Evolutionary conservation across 2,797 vertebrate genomes (phyloP), one percentile per base, ranked within the genome.

Genomic region (Dermochelys coriacea): DNA sequence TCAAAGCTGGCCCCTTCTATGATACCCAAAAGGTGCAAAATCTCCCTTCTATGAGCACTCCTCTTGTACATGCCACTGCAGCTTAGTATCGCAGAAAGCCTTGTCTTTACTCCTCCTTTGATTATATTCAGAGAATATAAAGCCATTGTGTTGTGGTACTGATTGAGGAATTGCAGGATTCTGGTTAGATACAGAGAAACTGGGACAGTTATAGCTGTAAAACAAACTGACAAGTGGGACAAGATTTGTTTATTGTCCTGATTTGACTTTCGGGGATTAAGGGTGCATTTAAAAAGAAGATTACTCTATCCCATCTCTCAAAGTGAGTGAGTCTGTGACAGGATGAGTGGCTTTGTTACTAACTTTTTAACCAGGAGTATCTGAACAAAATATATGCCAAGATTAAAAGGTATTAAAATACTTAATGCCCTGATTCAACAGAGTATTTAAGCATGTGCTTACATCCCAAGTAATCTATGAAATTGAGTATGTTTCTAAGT

Each of bases 361-460:
- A 4, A 5, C 23, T 4, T 71, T 89, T 78, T 49, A 82, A 78
- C 18, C 0, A 2, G 54, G 5, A 68, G 18, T 11, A 41, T 0
- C 1, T 71, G n/a, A 71, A 41, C n/a, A 71, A 71, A 71, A 71
- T 71, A 41, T 71, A 68, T 37, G 18, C 10, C 19, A 71, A 41
- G n/a, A 71, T 71, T 71, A 71, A 71, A 41, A 71, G 68, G 37
- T 41, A 41, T 71, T 71, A 71, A 86, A 90, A 51, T 21, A 77
- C 84, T 45, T 85, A 68, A 87, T 21, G 21, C 18, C 12, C 23
- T 5, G 31, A 81, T 45, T 88, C 47, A 92, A 27, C 6, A 74
- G 37, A 80, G 12, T n/a, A 85, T 52, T 93, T 88, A 52, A 85
- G 55, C 1, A 8, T 3, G 3, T 6, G 2, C 45, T 52, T 83